A percentile compares a stretch with the other conserved stretches of the same genome.
phyloP scores from a whole-genome alignment of 2,797 vertebrate species.

The Acrossocheilus wenchowensis region DNA sequence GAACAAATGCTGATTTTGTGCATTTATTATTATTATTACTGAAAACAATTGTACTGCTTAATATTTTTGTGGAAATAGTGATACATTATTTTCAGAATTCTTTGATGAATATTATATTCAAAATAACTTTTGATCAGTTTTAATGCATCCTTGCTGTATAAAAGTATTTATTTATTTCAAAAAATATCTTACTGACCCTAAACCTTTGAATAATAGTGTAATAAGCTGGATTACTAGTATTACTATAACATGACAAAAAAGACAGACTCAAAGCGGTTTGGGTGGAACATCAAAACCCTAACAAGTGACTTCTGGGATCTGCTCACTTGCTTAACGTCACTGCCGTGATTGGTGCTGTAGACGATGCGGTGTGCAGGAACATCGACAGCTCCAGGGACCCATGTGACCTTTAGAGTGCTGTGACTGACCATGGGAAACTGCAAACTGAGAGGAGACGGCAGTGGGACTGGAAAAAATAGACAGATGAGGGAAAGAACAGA shows the following conservation, averaged over 20 bases:
- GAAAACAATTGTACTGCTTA: background rate
- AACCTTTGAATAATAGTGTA: background rate
- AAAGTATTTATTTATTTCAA: background rate
- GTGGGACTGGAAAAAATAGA: conserved; percentile 71
- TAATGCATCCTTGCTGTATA: background rate
- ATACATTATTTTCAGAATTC: background rate
- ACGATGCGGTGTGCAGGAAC: conserved; percentile 80
- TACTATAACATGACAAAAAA: background rate
- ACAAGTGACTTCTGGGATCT: conserved; percentile 3
- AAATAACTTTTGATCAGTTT: background rate
- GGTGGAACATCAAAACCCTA: background rate
- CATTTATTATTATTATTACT: conserved; percentile 2
- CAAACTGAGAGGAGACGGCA: conserved; percentile 77
- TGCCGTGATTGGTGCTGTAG: conserved; percentile 85
- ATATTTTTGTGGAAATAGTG: background rate
- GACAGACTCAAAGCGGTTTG: background rate
- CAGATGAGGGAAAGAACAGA: background rate
- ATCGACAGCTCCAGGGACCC: conserved; percentile 74
- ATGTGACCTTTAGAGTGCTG: conserved; percentile 82
- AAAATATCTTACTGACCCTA: background rate
- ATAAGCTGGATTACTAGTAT: background rate
- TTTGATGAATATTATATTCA: background rate
- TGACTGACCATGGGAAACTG: conserved; percentile 87
- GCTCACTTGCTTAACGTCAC: conserved; percentile 83
- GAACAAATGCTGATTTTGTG: background rate